These are phyloP conservation scores for Rhimphoctona megacephalus DNA, from an alignment of 2,888 invertebrate genomes.

Conservation along the genomic window DNA sequence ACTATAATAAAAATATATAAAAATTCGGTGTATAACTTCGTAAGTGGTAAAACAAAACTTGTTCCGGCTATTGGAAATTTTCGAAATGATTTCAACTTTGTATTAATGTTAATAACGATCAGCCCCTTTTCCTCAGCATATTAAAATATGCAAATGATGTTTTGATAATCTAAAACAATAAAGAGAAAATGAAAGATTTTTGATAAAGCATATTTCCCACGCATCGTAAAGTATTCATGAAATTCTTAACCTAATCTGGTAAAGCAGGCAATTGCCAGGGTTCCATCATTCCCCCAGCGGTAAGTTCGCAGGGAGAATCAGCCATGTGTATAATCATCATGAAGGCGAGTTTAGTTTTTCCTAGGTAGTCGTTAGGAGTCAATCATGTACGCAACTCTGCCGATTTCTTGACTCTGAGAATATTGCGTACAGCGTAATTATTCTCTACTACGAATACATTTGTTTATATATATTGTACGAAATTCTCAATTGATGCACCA, in stretches of 20 bases:
- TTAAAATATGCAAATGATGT: slow-evolving; percentile 40
- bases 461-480: not conserved
- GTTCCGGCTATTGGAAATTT: no score
- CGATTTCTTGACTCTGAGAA: slow-evolving; percentile 38
- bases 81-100: no score
- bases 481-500: not conserved
- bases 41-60: no score
- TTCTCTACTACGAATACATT: not conserved
- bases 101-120: not conserved
- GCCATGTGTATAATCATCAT: slow-evolving; percentile 60
- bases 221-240: no score
- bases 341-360: slow-evolving; percentile 40
- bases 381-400: slow-evolving; percentile 59
- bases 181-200: not conserved
- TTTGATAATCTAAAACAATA: slow-evolving; percentile 13
- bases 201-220: not conserved
- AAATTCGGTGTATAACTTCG: no score
- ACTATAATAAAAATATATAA: no score
- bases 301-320: slow-evolving; percentile 46
- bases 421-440: not conserved
- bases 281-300: slow-evolving; percentile 56
- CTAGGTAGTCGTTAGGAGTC: slow-evolving; percentile 67
- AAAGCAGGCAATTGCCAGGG: slow-evolving; percentile 54
- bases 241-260: slow-evolving; percentile 27
- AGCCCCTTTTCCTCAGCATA: slow-evolving; percentile 4